phyloP scores from a whole-genome alignment of 2,888 invertebrate genomes.

The Hedychridium roseum region DNA sequence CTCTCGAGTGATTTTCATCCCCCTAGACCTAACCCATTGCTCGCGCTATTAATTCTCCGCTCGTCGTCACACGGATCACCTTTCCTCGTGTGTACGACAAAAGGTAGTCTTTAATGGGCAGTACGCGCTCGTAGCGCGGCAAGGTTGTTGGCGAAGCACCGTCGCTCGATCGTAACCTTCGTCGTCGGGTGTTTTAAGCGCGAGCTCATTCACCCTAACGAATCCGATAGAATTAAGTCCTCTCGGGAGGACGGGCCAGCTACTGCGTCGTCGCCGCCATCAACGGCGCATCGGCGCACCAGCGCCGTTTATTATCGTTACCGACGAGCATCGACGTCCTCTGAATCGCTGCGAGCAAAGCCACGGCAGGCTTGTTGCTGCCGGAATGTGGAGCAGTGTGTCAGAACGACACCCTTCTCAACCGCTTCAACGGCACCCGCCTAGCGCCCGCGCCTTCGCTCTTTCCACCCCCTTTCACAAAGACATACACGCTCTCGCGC shows the following conservation, averaged over 20 bases:
- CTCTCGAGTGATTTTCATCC: slow-evolving; percentile 1
- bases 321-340: slow-evolving; percentile 13
- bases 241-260: no score
- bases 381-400: slow-evolving; percentile 59
- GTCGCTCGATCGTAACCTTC: slow-evolving; percentile 21
- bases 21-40: no score
- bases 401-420: slow-evolving; percentile 54
- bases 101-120: no score
- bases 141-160: background rate
- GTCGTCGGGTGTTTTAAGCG: slow-evolving; percentile 12
- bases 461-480: slow-evolving; percentile 37
- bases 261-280: slow-evolving; percentile 9
- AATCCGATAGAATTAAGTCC: slow-evolving; percentile 23
- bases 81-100: no score
- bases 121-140: background rate
- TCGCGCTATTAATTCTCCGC: no score
- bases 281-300: slow-evolving; percentile 14
- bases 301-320: slow-evolving; percentile 20
- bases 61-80: no score
- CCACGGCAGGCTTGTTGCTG: slow-evolving; percentile 23
- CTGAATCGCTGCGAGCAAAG: background rate
- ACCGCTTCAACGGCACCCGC: slow-evolving; percentile 31
- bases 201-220: slow-evolving; percentile 21
- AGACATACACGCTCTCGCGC: slow-evolving; percentile 17
- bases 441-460: slow-evolving; percentile 23